Evolutionary conservation across 2,797 vertebrate species (phyloP).

Genomic region (Sciurus vulgaris): DNA sequence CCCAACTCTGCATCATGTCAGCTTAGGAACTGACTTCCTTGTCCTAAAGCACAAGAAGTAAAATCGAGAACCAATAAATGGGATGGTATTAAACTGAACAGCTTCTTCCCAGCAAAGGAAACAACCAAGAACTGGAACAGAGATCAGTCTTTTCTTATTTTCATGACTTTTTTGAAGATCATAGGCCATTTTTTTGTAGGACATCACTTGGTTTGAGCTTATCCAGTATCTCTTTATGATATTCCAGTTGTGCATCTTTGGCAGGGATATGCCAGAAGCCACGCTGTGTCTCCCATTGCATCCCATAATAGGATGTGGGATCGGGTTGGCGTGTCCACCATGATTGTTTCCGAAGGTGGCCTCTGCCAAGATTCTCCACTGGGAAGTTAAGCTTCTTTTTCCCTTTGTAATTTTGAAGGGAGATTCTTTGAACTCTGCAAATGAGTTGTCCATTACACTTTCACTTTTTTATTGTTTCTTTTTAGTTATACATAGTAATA

Average conservation of each 20-base stretch:
- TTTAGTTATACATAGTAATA: too few relatives aligned
- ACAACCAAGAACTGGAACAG: too few relatives aligned
- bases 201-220: neutral
- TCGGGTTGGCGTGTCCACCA: neutral
- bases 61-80: too few relatives aligned
- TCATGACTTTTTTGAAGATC: neutral
- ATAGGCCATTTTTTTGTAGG: neutral
- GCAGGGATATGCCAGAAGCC: neutral
- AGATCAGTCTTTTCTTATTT: neutral
- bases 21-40: too few relatives aligned
- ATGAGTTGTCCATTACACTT: neutral
- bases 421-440: conserved; percentile 5
- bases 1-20: too few relatives aligned
- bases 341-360: neutral
- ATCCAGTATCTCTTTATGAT: neutral
- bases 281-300: neutral
- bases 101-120: too few relatives aligned
- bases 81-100: too few relatives aligned
- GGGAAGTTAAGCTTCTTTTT: neutral
- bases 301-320: rapidly evolving
- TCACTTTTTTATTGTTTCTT: too few relatives aligned
- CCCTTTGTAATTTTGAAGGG: neutral
- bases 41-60: too few relatives aligned
- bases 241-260: rapidly evolving
- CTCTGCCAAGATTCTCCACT: neutral